These are phyloP conservation scores for Melipona beecheii DNA, from an alignment of 2,888 invertebrate species.

Conservation along the genomic window DNA sequence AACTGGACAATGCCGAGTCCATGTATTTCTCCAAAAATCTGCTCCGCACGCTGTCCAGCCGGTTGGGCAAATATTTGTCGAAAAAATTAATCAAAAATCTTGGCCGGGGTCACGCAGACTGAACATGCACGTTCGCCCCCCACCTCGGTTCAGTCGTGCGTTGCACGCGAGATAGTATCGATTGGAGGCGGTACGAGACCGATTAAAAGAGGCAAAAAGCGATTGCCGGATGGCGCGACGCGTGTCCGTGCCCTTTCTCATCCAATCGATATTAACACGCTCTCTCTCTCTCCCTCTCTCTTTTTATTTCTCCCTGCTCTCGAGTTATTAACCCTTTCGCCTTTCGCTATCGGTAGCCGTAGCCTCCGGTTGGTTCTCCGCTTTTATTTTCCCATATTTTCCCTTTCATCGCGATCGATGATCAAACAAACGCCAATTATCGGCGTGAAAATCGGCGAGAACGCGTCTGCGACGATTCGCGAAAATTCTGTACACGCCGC, in stretches of 20 bases:
- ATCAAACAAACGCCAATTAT: background rate
- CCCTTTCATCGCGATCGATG: background rate
- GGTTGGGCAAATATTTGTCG: constrained; percentile 23
- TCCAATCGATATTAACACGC: constrained; percentile 39
- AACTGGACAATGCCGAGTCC: background rate
- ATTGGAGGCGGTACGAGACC: constrained; percentile 37
- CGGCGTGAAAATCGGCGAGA: too few species aligned
- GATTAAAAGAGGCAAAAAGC: constrained; percentile 55
- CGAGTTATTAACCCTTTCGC: constrained; percentile 24
- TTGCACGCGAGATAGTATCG: constrained; percentile 41
- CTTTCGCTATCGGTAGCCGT: background rate
- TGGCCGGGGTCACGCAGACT: constrained; percentile 1
- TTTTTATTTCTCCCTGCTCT: background rate
- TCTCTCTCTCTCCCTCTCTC: background rate
- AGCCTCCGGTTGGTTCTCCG: background rate
- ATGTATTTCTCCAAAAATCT: constrained; percentile 8
- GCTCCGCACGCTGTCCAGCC: background rate
- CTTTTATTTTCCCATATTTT: background rate
- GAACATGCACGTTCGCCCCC: background rate
- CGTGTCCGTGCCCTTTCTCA: background rate
- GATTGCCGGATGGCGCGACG: constrained; percentile 35
- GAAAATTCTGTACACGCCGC: background rate
- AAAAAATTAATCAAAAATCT: constrained; percentile 24
- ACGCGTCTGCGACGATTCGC: background rate
- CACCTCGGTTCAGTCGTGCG: background rate